Base-by-base conservation (phyloP, 2,888 invertebrate genomes). In the Hirtodrosophila histrioides region DNA sequence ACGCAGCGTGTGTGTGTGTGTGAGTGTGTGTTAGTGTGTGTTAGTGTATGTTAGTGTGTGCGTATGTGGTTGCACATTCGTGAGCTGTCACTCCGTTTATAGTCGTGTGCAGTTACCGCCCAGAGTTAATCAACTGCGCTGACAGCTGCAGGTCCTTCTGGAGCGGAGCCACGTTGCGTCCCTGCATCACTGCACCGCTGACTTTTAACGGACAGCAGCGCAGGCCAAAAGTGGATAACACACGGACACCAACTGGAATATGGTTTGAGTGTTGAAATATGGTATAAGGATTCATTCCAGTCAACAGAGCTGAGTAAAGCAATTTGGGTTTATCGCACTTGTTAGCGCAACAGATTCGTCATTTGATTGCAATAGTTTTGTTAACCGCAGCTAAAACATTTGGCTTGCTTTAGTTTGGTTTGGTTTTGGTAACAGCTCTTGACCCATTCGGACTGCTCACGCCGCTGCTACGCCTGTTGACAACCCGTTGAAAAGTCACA, bases 31-130 rank as follows among this genome's bases (percentile, higher is more conserved):
- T n/a, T 60, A 39, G 37, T 11, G 10, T 27, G 7, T 39, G 36
- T 9, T 27, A 29, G 11, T 17, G 39, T 45, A 17, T 41, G 36
- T 44, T 12, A 33, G 39, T 45, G 36, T 50, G 50, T 51, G 29
- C 11, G 27, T 65, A 43, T 44, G 29, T 27, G 44, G 39, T 17
- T 50, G 41, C 35, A 45, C 43, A 50, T 58, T 46, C 50, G 37
- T 54, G 58, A 35, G 50, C 75, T 71, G 75, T 71, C 75, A 75
- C 50, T 75, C 63, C 48, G 45, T 33, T 50, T 69, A 63, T 60
- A 57, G 54, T 44, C 17, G 17, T 58, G 48, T 51, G 50, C 66
- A 57, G 54, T 44, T 31, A 23, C 49, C 36, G 56, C 61, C 60
- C 53, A 23, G 33, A 67, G 67, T 67, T 71, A 61, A 60, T 55